Evolutionary conservation across 2,113 vertebrate species (phyloP).

Genomic region (Asarcornis scutulata): DNA sequence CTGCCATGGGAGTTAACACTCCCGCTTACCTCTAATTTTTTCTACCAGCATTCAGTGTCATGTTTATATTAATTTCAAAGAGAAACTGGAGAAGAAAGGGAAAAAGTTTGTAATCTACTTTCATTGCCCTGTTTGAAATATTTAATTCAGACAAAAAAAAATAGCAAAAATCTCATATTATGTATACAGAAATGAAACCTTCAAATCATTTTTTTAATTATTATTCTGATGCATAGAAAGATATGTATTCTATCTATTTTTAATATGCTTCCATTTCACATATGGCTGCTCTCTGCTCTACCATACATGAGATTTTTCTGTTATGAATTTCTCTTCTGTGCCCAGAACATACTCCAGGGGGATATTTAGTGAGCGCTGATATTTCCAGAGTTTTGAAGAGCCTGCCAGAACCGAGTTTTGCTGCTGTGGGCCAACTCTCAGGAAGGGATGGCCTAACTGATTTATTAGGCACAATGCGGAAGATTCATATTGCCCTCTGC

Average conservation of each 20-base stretch:
- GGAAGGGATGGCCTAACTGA: background rate
- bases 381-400: background rate
- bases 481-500: background rate
- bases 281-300: background rate
- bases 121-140: background rate
- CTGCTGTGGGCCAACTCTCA: background rate
- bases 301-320: background rate
- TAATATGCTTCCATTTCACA: background rate
- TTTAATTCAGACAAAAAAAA: background rate
- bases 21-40: background rate
- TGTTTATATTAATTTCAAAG: background rate
- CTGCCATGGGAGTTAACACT: background rate
- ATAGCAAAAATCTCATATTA: background rate
- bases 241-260: background rate
- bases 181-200: background rate
- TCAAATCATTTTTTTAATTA: background rate
- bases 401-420: background rate
- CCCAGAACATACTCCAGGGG: background rate
- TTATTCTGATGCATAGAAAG: background rate
- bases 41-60: background rate
- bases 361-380: background rate
- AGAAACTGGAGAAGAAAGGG: background rate
- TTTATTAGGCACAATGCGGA: fast-evolving
- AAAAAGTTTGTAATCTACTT: background rate
- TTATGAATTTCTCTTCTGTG: background rate